Percentiles rank a stretch among this genome's conserved stretches.
Conservation (phyloP, 2,113 vertebrate species). For the Xenotilapia longispinis region DNA sequence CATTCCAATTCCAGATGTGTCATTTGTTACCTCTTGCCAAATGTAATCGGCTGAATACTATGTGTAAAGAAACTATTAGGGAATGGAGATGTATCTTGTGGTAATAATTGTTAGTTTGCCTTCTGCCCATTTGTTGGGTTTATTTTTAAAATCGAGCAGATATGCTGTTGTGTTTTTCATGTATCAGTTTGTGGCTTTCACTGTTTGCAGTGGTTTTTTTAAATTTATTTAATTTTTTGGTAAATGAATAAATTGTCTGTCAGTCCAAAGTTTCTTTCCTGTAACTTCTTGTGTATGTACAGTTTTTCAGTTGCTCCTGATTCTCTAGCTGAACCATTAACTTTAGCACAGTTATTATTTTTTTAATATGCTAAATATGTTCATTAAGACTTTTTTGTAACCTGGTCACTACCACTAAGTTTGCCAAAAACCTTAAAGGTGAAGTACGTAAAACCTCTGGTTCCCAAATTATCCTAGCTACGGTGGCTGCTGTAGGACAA, state of each 20-base stretch:
- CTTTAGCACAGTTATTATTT: neutral
- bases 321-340: neutral
- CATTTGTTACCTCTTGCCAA: neutral
- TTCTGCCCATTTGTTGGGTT: neutral
- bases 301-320: neutral
- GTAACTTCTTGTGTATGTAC: neutral
- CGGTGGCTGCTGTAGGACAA: neutral
- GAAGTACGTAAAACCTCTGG: neutral
- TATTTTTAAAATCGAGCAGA: neutral
- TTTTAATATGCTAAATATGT: neutral
- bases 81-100: neutral
- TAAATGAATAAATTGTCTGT: neutral
- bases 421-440: neutral
- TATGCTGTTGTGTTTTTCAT: neutral
- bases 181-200: neutral
- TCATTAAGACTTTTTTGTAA: neutral
- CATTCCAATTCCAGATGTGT: neutral
- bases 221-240: accelerated
- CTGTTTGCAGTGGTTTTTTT: neutral
- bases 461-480: neutral
- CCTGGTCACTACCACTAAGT: neutral
- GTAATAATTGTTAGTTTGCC: neutral
- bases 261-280: accelerated
- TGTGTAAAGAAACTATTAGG: neutral
- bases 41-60: neutral